Evolutionary conservation across 2,888 invertebrate species (phyloP), one percentile per base, ranked within the genome.

Genomic region (Deilephila elpenor): DNA sequence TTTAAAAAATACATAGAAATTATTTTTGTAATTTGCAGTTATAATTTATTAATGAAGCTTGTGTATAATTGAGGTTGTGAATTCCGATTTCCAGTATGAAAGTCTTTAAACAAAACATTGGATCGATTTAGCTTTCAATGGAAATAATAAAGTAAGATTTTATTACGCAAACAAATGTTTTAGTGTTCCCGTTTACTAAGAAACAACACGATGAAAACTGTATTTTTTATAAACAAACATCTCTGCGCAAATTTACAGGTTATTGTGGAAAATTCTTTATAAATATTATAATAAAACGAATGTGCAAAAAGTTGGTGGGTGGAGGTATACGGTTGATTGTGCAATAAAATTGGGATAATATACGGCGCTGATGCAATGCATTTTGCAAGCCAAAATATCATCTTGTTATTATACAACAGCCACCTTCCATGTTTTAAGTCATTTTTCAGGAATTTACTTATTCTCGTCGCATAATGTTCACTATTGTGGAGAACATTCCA

Each of bases 141-240:
- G 64, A 51, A 67, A 67, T 34, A 67, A 67, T 67, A 67, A 67
- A 51, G 44, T 51, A 51, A 67, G 25, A 44, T 51, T 51, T 67
- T 67, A 67, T 67, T 67, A 44, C 67, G 25, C 51, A 67, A 51
- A 67, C 67, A 67, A 67, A 20, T 51, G 67, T 20, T 51, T 51
- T 25, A 67, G 51, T 51, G 67, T 67, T 64, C 64, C 17, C 25
- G 67, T 67, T 67, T 67, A 44, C 67, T 51, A 51, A 44, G 67
- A 67, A 67, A 67, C n/a, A 64, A 64, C 67, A 67, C 25, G 44
- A 7, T 25, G 67, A 51, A 44, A 29, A 67, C 25, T 44, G 25
- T 51, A n/a, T 56, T 51, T n/a, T 25, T 25, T 44, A 67, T 67
- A 67, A 67, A 67, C 51, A 67, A 67, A 67, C 67, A 51, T 67